phyloP scores from a whole-genome alignment of 2,888 invertebrate species.

The Masnerella sp. region DNA sequence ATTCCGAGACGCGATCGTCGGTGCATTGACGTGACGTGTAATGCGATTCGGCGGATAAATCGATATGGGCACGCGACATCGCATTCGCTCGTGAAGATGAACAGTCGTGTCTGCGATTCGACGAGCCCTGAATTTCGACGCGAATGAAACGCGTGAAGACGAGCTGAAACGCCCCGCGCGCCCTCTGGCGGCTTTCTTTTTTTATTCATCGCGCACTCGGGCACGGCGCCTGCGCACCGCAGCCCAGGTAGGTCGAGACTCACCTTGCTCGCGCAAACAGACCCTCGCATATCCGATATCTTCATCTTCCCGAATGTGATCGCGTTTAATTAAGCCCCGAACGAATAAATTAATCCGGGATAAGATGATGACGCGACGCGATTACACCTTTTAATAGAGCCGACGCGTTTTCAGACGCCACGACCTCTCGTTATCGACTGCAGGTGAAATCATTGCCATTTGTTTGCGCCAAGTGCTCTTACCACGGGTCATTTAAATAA shows the following conservation, averaged over 20 bases:
- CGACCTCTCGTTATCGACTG: too few species aligned
- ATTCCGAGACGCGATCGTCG: constrained; percentile 36
- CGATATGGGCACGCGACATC: constrained; percentile 53
- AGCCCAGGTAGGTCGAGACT: constrained; percentile 53
- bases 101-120: constrained; percentile 27
- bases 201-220: constrained; percentile 49
- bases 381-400: background rate
- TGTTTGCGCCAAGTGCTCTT: background rate
- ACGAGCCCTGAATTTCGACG: constrained; percentile 29
- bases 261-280: constrained; percentile 54
- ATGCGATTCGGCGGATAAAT: constrained; percentile 47
- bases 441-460: background rate
- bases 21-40: constrained; percentile 39
- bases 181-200: constrained; percentile 20
- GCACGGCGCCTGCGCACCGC: constrained; percentile 54
- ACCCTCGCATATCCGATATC: constrained; percentile 41
- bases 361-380: too few species aligned
- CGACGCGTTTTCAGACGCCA: constrained; percentile 3
- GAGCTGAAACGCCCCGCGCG: background rate
- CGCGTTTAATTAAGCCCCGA: constrained; percentile 31
- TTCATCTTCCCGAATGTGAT: constrained; percentile 25
- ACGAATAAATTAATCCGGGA: constrained; percentile 43
- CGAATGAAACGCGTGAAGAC: constrained; percentile 37
- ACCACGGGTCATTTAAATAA: too few species aligned
- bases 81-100: constrained; percentile 23